These are phyloP conservation scores for Diploscapter pachys DNA, from an alignment of 1,140 invertebrate species.

Conservation along the genomic window DNA sequence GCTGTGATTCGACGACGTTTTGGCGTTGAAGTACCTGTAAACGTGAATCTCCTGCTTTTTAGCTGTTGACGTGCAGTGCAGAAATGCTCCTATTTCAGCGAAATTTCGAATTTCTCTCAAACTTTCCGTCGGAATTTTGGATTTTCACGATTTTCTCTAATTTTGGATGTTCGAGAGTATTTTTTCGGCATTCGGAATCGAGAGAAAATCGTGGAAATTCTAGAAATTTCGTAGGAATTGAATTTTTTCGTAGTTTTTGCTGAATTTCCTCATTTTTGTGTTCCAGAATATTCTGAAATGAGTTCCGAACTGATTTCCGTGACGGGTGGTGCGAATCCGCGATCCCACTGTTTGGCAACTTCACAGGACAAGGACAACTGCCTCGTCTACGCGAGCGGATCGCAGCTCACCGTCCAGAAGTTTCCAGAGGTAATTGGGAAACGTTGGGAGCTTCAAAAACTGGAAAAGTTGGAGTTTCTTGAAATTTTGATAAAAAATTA, in stretches of 20 bases:
- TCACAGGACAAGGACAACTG: background rate
- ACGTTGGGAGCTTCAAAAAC: background rate
- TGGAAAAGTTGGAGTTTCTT: background rate
- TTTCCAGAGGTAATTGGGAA: conserved; percentile 18
- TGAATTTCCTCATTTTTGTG: background rate
- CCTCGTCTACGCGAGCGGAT: conserved; percentile 14
- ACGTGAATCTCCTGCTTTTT: too few relatives aligned
- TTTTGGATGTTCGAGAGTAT: too few relatives aligned
- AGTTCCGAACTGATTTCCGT: conserved; percentile 21
- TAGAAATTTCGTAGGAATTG: background rate
- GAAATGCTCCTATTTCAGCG: too few relatives aligned
- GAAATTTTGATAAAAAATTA: background rate
- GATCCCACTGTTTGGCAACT: conserved; percentile 16
- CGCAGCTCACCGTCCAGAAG: conserved; percentile 14
- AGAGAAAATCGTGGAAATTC: too few relatives aligned
- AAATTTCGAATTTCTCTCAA: too few relatives aligned
- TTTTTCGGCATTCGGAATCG: too few relatives aligned
- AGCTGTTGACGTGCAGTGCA: too few relatives aligned
- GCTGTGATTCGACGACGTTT: too few relatives aligned
- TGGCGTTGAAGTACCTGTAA: too few relatives aligned
- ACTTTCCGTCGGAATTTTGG: too few relatives aligned
- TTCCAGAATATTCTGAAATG: conserved; percentile 1
- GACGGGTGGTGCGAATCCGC: conserved; percentile 15
- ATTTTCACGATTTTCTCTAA: too few relatives aligned
- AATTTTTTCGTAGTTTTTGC: background rate